Conservation (phyloP, 2,797 vertebrate species). For the Hippoglossus hippoglossus region DNA sequence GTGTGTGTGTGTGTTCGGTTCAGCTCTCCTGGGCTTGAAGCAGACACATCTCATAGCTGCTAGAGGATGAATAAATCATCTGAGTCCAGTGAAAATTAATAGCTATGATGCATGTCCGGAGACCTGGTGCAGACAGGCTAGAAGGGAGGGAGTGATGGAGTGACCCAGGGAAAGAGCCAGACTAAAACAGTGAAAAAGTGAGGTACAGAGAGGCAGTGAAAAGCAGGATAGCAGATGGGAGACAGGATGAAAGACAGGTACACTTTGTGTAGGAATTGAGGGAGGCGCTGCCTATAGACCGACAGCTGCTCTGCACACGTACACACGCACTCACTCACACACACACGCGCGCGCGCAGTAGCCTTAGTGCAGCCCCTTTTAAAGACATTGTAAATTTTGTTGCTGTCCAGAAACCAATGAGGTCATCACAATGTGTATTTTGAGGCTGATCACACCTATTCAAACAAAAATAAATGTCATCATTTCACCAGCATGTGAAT, state of each 20-base stretch:
- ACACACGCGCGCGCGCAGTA: conserved; percentile 22
- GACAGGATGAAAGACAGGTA: conserved; percentile 47
- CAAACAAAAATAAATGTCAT: conserved; percentile 52
- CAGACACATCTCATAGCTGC: conserved; percentile 60
- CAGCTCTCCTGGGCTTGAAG: not conserved
- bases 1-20: conserved; percentile 1
- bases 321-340: conserved; percentile 5
- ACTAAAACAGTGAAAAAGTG: conserved; percentile 24
- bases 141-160: conserved; percentile 17
- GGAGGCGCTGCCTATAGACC: conserved; percentile 12
- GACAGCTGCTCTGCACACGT: conserved; percentile 32
- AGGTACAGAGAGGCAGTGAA: conserved; percentile 34
- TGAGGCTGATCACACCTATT: conserved; percentile 35
- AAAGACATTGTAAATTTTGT: conserved; percentile 65
- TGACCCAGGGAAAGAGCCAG: conserved; percentile 23
- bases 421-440: conserved; percentile 45
- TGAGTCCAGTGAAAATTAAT: conserved; percentile 54
- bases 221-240: conserved; percentile 49
- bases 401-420: conserved; percentile 45
- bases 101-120: conserved; percentile 64
- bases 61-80: conserved; percentile 51
- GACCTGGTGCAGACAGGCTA: conserved; percentile 35
- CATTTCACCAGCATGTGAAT: conserved; percentile 14
- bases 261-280: conserved; percentile 16
- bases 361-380: conserved; percentile 41